These are phyloP conservation scores for Eulemur rufifrons DNA, from an alignment of 2,113 vertebrate species.

Conservation along the genomic window DNA sequence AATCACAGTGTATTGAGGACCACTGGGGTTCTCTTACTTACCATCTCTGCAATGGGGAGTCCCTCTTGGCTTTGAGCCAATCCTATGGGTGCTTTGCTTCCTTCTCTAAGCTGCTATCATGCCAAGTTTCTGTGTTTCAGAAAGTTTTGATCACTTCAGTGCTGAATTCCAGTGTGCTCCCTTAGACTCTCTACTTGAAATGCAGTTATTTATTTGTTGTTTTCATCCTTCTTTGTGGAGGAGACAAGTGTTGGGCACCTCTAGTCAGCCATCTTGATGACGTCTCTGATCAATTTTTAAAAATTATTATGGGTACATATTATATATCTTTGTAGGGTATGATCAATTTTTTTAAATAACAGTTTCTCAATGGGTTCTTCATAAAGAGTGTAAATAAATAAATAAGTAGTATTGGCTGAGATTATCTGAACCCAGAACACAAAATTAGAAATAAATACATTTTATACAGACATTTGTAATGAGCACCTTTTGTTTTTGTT, in stretches of 20 bases:
- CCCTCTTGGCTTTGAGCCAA: background rate
- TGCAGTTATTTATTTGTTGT: background rate
- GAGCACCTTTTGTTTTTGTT: background rate
- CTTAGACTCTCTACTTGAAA: background rate
- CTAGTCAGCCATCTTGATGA: background rate
- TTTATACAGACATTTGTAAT: background rate
- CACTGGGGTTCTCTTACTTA: background rate
- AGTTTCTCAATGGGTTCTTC: background rate
- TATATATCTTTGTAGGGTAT: no score
- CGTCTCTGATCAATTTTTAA: background rate
- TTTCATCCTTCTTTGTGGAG: background rate
- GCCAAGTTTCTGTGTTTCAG: background rate
- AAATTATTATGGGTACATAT: no score
- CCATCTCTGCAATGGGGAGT: background rate
- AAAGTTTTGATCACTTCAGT: background rate
- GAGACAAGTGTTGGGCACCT: background rate
- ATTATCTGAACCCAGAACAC: background rate
- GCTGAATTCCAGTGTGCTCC: background rate
- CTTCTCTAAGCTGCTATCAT: background rate
- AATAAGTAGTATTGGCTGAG: background rate
- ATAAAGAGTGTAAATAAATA: background rate
- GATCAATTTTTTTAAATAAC: background rate
- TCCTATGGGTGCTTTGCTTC: background rate
- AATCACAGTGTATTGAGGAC: background rate
- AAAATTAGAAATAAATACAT: background rate